These are phyloP conservation scores for Puffinus mauretanicus DNA, from an alignment of 2,113 vertebrate genomes.

Conservation along the genomic window DNA sequence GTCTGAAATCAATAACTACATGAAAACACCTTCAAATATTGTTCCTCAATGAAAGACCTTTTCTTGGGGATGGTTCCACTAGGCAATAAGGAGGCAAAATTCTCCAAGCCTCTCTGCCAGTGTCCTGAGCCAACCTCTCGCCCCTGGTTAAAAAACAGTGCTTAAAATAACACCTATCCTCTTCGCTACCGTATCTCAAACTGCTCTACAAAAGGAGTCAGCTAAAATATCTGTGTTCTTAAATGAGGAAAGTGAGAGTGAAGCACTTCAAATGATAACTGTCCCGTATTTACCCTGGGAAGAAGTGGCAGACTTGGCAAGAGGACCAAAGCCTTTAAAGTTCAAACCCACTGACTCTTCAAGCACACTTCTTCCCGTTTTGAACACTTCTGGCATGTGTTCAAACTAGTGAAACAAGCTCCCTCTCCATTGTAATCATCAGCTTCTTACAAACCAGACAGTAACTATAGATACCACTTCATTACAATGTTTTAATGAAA, in stretches of 20 bases:
- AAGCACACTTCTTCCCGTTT: neutral
- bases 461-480: neutral
- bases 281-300: neutral
- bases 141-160: neutral
- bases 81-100: neutral
- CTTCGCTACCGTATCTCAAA: neutral
- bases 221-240: neutral
- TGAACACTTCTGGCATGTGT: neutral
- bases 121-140: neutral
- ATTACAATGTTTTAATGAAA: neutral
- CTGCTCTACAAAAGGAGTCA: neutral
- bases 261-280: constrained; percentile 9
- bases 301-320: constrained; percentile 48
- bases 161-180: constrained; percentile 22
- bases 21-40: neutral
- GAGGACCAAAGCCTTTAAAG: neutral
- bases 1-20: neutral
- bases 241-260: neutral
- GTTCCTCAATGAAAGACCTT: neutral
- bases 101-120: neutral
- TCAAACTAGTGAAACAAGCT: neutral
- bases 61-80: neutral
- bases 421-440: neutral
- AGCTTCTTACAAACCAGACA: neutral
- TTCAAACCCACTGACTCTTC: constrained; percentile 10